Conservation (phyloP, 2,113 vertebrate species). For the Prinia subflava region DNA sequence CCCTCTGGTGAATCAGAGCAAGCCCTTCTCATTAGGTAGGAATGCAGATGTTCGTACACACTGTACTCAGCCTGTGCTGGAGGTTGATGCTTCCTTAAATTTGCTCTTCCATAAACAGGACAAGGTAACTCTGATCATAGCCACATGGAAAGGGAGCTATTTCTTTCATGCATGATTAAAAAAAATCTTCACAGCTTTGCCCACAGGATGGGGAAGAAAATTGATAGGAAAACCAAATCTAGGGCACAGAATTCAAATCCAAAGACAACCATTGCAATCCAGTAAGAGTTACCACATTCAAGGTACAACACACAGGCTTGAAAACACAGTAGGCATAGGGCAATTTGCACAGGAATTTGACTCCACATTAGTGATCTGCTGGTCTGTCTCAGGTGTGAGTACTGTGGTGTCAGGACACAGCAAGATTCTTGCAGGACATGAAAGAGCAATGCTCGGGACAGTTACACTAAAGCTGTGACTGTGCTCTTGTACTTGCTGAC, state of each 20-base stretch:
- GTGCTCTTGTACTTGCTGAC: not conserved
- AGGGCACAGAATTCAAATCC: not conserved
- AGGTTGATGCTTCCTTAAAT: not conserved
- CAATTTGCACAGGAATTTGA: not conserved
- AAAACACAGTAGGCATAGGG: not conserved
- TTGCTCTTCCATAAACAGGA: not conserved
- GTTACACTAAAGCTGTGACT: not conserved
- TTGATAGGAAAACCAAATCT: not conserved
- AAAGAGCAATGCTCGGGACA: not conserved
- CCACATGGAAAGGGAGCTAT: not conserved
- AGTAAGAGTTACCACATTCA: not conserved
- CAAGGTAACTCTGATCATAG: not conserved
- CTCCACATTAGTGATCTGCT: not conserved
- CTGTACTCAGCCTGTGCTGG: not conserved
- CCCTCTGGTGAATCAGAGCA: not conserved
- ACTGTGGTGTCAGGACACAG: not conserved
- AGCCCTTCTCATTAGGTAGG: not conserved
- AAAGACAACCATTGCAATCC: not conserved
- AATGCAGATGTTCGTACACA: not conserved
- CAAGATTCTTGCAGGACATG: not conserved
- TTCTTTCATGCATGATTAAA: not conserved
- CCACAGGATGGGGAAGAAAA: not conserved
- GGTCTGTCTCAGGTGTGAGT: not conserved
- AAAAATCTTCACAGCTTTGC: not conserved
- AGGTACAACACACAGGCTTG: not conserved